A percentile compares a stretch with the other conserved stretches of the same genome.
phyloP scores from a whole-genome alignment of 2,797 vertebrate species.

The Chrosomus eos region DNA sequence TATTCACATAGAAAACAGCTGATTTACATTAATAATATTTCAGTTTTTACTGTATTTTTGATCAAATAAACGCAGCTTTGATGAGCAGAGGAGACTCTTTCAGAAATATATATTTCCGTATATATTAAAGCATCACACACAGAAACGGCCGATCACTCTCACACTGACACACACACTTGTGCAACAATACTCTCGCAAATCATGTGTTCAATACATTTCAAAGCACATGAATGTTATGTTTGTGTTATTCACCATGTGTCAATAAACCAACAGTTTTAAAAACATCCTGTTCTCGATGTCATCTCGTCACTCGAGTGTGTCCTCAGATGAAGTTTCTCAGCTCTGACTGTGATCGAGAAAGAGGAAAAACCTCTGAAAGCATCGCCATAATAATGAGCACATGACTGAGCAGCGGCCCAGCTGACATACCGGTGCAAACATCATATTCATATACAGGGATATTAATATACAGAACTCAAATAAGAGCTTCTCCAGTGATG shows the following conservation, averaged over 20 bases:
- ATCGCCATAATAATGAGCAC: neutral
- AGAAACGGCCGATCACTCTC: too few relatives aligned
- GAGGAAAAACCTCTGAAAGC: neutral
- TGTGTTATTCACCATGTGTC: neutral
- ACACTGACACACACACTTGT: too few relatives aligned
- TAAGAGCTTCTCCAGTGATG: neutral
- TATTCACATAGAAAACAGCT: neutral
- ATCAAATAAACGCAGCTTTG: neutral
- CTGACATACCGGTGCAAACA: neutral
- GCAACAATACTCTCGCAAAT: neutral
- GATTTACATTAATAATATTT: fast-evolving
- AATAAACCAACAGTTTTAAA: neutral
- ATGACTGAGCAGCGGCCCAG: neutral
- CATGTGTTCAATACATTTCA: neutral
- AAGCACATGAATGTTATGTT: too few relatives aligned
- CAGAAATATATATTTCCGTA: too few relatives aligned
- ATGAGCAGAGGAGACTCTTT: neutral
- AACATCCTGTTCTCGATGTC: neutral
- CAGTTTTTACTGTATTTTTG: neutral
- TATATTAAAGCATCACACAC: too few relatives aligned
- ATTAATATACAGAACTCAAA: neutral
- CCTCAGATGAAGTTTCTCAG: neutral
- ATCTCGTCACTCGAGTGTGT: too few relatives aligned
- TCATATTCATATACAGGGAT: too few relatives aligned
- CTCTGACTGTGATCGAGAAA: too few relatives aligned